These are phyloP conservation scores for Drosophila rufa DNA, from an alignment of 1,140 invertebrate genomes.

Conservation along the genomic window DNA sequence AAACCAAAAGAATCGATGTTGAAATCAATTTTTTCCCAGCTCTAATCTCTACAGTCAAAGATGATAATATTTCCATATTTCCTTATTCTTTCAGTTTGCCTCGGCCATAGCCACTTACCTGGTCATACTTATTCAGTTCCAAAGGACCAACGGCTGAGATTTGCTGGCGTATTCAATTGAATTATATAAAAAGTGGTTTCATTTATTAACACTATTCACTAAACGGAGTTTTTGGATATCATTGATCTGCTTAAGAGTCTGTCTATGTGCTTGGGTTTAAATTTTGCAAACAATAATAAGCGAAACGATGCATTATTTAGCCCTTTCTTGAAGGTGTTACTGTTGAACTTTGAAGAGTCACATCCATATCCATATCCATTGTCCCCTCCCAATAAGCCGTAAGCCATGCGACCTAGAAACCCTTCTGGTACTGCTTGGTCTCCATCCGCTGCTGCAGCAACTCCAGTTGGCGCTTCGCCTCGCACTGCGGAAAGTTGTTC, in stretches of 20 bases:
- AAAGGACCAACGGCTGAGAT: constrained; percentile 86
- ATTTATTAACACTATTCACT: constrained; percentile 68
- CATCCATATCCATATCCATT: constrained; percentile 4
- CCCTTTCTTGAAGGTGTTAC: background rate
- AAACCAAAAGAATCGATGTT: too few species aligned
- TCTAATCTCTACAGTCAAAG: background rate
- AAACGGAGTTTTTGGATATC: constrained; percentile 62
- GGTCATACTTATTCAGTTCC: constrained; percentile 90
- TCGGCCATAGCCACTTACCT: constrained; percentile 90
- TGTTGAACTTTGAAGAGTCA: background rate
- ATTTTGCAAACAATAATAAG: constrained; percentile 48
- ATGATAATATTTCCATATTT: background rate
- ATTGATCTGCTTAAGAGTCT: constrained; percentile 20
- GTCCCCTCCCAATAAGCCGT: background rate
- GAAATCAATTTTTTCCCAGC: too few species aligned
- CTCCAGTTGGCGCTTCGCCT: constrained; percentile 97
- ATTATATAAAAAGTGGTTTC: constrained; percentile 58
- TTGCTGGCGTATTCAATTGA: background rate
- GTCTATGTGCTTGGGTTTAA: constrained; percentile 54
- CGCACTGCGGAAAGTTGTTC: constrained; percentile 98
- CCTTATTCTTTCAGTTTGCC: constrained; percentile 86
- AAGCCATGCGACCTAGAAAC: constrained; percentile 52
- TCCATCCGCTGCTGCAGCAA: constrained; percentile 93
- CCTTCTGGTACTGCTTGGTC: constrained; percentile 91
- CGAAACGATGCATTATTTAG: constrained; percentile 12